These are phyloP conservation scores for Suncus etruscus DNA, from an alignment of 2,113 vertebrate species.

Conservation along the genomic window DNA sequence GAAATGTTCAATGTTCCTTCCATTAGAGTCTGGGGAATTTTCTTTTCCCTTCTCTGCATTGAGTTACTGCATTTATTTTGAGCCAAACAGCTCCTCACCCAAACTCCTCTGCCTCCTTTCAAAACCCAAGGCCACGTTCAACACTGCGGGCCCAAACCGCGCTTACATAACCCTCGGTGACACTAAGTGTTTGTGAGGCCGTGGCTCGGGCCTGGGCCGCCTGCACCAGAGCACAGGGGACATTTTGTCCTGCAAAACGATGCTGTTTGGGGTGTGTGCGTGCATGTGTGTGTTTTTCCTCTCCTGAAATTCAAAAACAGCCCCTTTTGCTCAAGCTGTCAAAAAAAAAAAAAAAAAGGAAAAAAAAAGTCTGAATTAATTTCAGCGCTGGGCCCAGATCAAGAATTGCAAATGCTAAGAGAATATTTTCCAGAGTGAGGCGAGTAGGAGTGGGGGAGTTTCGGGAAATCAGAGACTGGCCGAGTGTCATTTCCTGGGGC, in stretches of 20 bases:
- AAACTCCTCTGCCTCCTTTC: slow-evolving; percentile 73
- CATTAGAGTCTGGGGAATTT: not conserved
- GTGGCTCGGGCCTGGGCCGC: not conserved
- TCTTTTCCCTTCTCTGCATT: not conserved
- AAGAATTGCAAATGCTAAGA: slow-evolving; percentile 72
- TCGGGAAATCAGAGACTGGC: slow-evolving; percentile 46
- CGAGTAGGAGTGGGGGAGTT: slow-evolving; percentile 41
- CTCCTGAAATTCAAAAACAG: slow-evolving; percentile 68
- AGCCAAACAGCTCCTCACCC: slow-evolving; percentile 63
- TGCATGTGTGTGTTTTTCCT: slow-evolving; percentile 56
- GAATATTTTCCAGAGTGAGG: slow-evolving; percentile 76
- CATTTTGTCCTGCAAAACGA: slow-evolving; percentile 76
- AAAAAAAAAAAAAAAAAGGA: slow-evolving; percentile 2
- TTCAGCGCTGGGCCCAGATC: slow-evolving; percentile 72
- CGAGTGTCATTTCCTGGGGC: slow-evolving; percentile 20
- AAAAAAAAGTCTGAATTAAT: slow-evolving; percentile 38
- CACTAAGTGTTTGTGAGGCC: slow-evolving; percentile 69
- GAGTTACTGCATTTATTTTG: slow-evolving; percentile 69
- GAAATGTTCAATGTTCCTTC: not conserved
- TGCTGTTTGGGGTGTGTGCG: slow-evolving; percentile 59
- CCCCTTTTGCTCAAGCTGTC: slow-evolving; percentile 78
- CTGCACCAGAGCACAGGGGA: slow-evolving; percentile 66
- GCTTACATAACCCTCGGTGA: slow-evolving; percentile 75
- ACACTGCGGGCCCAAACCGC: slow-evolving; percentile 70
- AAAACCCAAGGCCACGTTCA: slow-evolving; percentile 74